Evolutionary conservation across 2,888 invertebrate genomes (phyloP).

Genomic region (Idaea straminata): DNA sequence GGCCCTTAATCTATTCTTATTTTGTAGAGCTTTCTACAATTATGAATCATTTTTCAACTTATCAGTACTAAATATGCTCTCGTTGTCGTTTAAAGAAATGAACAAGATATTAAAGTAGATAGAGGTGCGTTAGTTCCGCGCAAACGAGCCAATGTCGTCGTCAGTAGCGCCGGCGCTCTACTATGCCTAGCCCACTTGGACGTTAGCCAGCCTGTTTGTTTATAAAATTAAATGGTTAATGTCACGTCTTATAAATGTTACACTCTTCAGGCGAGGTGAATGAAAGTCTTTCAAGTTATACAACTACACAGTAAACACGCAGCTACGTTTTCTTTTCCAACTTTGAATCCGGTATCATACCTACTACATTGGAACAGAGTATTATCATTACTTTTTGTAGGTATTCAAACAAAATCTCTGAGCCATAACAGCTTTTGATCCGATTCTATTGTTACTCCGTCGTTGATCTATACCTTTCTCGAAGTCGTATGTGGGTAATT

Average conservation of each 20-base stretch:
- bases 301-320: no score
- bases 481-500: not conserved
- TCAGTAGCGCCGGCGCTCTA: constrained; percentile 63
- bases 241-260: constrained; percentile 15
- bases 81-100: constrained; percentile 29
- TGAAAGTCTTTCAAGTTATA: not conserved
- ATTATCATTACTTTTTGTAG: not conserved
- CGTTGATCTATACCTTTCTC: not conserved
- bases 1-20: no score
- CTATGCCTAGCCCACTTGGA: constrained; percentile 59
- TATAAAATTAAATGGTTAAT: constrained; percentile 60
- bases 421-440: not conserved
- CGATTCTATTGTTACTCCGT: not conserved
- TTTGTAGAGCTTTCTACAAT: no score
- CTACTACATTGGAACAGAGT: not conserved
- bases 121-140: constrained; percentile 53
- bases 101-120: constrained; percentile 39
- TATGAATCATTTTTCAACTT: no score
- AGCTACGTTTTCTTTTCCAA: not conserved
- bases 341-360: not conserved
- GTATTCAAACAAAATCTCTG: not conserved
- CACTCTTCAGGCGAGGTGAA: constrained; percentile 10
- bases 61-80: not conserved
- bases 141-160: constrained; percentile 39
- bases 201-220: constrained; percentile 69